A percentile compares a stretch with the other conserved stretches of the same genome.
These are phyloP conservation scores for Origma solitaria DNA, from an alignment of 2,113 vertebrate genomes.

Conservation along the genomic window DNA sequence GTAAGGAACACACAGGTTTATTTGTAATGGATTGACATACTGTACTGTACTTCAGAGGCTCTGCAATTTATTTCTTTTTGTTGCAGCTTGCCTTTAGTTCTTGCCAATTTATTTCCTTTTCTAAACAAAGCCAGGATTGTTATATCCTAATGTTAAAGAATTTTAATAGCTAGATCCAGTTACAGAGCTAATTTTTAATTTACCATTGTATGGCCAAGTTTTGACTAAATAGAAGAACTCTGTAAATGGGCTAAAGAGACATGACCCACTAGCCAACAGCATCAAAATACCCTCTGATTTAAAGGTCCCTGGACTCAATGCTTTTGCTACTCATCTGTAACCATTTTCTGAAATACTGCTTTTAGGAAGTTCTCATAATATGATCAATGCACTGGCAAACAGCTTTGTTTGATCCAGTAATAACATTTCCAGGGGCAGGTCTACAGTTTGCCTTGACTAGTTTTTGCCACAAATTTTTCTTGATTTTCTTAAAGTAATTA, in stretches of 20 bases:
- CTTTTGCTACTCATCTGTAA: not conserved
- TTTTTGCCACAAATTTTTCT: not conserved
- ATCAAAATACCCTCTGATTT: not conserved
- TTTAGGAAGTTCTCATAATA: not conserved
- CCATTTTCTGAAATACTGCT: not conserved
- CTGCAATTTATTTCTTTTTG: not conserved
- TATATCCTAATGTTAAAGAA: not conserved
- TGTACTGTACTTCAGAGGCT: not conserved
- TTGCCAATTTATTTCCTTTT: slow-evolving; percentile 22
- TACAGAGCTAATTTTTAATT: not conserved
- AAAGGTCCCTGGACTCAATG: not conserved
- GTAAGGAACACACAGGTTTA: not conserved
- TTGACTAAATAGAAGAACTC: not conserved
- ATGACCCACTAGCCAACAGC: not conserved
- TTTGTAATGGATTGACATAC: slow-evolving; percentile 8
- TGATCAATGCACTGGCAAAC: not conserved
- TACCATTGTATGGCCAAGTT: not conserved
- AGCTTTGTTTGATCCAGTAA: not conserved
- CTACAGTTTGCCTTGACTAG: not conserved
- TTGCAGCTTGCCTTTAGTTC: not conserved
- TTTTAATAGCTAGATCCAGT: slow-evolving; percentile 15
- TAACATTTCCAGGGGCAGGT: not conserved
- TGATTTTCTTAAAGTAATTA: not conserved
- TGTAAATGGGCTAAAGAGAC: not conserved
- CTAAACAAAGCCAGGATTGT: slow-evolving; percentile 25